A percentile compares a stretch with the other conserved stretches of the same genome.
Conservation (phyloP, 2,113 vertebrate species). For the Scomber scombrus region DNA sequence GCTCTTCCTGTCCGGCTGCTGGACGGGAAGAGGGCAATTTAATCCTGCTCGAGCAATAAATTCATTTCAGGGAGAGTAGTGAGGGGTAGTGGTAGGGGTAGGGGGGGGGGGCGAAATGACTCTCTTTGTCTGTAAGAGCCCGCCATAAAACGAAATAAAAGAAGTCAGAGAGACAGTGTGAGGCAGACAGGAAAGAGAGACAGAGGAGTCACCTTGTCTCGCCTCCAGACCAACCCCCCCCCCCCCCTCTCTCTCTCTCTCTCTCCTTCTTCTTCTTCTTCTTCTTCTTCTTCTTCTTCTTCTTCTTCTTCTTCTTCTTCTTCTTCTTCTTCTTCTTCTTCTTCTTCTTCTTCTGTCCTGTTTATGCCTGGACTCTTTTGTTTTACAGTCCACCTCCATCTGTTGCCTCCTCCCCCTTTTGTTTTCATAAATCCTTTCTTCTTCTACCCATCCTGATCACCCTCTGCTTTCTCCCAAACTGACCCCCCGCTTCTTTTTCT, state of each 20-base stretch:
- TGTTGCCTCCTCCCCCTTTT: slow-evolving; percentile 30
- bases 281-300: slow-evolving; percentile 12
- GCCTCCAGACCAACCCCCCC: slow-evolving; percentile 22
- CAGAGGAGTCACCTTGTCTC: slow-evolving; percentile 64
- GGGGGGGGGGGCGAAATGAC: slow-evolving; percentile 3
- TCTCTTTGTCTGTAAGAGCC: slow-evolving; percentile 69
- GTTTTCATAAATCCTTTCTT: background rate
- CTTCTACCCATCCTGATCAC: background rate
- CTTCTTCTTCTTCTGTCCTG: slow-evolving; percentile 14
- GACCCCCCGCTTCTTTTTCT: background rate
- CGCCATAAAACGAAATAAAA: slow-evolving; percentile 60
- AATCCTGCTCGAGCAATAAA: slow-evolving; percentile 70
- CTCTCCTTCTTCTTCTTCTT: background rate
- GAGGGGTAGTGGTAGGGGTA: background rate
- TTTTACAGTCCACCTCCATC: slow-evolving; percentile 25
- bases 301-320: slow-evolving; percentile 10
- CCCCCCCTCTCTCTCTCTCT: background rate
- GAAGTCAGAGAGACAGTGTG: slow-evolving; percentile 9
- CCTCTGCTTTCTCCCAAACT: background rate
- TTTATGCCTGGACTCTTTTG: background rate
- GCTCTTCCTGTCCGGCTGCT: slow-evolving; percentile 26
- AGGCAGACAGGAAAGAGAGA: slow-evolving; percentile 43
- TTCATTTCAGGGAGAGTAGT: slow-evolving; percentile 43
- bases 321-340: background rate
- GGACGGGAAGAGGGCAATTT: slow-evolving; percentile 62